Evolutionary conservation across 2,888 invertebrate genomes (phyloP).

Genomic region (Listrodromus nycthemerus): DNA sequence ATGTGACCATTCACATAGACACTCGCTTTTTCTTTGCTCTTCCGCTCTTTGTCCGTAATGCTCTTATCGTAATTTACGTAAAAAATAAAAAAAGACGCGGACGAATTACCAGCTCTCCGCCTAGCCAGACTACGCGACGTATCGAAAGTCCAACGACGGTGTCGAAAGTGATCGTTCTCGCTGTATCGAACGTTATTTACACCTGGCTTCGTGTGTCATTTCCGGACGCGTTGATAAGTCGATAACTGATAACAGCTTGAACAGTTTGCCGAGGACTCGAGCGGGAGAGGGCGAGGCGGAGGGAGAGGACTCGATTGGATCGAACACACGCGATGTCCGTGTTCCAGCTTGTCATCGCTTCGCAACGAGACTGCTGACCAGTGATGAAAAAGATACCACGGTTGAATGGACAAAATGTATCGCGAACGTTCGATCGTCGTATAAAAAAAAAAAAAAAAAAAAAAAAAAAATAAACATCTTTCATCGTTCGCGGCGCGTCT

Average conservation of each 20-base stretch:
- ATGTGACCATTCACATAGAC: neutral
- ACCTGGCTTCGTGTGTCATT: slow-evolving; percentile 54
- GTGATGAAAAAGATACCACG: slow-evolving; percentile 59
- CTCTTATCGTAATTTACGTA: slow-evolving; percentile 41
- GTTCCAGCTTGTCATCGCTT: slow-evolving; percentile 29
- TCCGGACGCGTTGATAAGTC: slow-evolving; percentile 61
- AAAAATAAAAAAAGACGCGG: neutral
- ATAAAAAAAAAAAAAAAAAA: slow-evolving; percentile 30
- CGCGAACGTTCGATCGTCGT: slow-evolving; percentile 28
- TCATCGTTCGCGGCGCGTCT: slow-evolving; percentile 20
- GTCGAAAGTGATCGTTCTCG: slow-evolving; percentile 20
- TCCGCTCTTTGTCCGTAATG: slow-evolving; percentile 4
- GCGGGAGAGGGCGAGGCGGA: neutral
- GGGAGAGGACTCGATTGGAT: neutral
- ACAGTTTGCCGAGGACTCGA: neutral
- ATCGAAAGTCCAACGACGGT: neutral
- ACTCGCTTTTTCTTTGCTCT: neutral
- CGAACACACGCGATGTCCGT: slow-evolving; percentile 25
- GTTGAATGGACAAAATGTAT: slow-evolving; percentile 47
- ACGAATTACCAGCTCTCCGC: neutral
- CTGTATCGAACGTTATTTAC: slow-evolving; percentile 45
- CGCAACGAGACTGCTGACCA: slow-evolving; percentile 20
- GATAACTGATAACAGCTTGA: slow-evolving; percentile 58
- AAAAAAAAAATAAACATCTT: slow-evolving; percentile 31
- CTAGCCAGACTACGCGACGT: neutral